phyloP scores from a whole-genome alignment of 1,140 invertebrate species.

The Philaenus spumarius region DNA sequence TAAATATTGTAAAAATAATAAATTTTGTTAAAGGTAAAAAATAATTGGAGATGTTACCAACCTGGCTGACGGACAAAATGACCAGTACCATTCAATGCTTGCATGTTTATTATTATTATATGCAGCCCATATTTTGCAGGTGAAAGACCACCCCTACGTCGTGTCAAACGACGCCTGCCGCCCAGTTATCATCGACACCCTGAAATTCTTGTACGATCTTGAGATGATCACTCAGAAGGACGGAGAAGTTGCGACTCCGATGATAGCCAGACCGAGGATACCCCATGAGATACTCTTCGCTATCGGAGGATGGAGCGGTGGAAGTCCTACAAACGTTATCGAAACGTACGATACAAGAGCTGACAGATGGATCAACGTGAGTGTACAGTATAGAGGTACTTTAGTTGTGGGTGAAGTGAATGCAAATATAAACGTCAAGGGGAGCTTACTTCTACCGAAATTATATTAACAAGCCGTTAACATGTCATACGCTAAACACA shows the following conservation, averaged over 20 bases:
- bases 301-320: conserved; percentile 69
- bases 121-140: no score
- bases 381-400: no score
- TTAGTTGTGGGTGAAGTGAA: no score
- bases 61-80: no score
- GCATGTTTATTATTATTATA: background rate
- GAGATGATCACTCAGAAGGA: conserved; percentile 57
- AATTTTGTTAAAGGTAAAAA: no score
- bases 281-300: conserved; percentile 64
- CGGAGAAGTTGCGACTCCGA: conserved; percentile 52
- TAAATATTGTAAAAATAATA: no score
- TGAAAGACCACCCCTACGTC: conserved; percentile 57
- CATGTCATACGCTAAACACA: no score
- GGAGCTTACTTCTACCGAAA: no score
- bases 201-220: conserved; percentile 66
- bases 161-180: conserved; percentile 53
- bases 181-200: conserved; percentile 64
- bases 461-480: no score
- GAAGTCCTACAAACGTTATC: conserved; percentile 60
- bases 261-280: conserved; percentile 55
- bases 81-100: no score
- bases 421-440: no score
- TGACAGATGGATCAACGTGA: conserved; percentile 62
- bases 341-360: conserved; percentile 72
- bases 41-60: no score